Evolutionary conservation across 2,113 vertebrate species (phyloP).

Genomic region (Hippolais icterina): DNA sequence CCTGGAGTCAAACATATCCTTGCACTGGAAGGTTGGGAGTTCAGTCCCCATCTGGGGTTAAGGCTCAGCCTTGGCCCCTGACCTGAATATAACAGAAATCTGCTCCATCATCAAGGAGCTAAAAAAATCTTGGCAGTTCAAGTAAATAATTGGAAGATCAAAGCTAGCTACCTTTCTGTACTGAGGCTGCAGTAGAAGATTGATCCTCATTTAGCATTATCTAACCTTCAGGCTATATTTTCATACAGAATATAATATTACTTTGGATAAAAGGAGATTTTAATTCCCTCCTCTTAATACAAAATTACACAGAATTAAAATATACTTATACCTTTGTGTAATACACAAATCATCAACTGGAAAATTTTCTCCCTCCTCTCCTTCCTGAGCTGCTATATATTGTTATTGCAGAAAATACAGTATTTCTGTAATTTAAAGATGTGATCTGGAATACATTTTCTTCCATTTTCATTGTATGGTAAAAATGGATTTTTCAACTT

Average conservation of each 20-base stretch:
- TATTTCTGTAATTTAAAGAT: not conserved
- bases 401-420: not conserved
- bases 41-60: not conserved
- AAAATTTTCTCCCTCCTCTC: not conserved
- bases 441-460: not conserved
- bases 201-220: not conserved
- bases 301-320: not conserved
- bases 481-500: not conserved
- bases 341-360: not conserved
- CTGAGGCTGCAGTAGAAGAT: not conserved
- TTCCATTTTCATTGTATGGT: not conserved
- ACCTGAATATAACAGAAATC: constrained; percentile 1
- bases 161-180: constrained; percentile 10
- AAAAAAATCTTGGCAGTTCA: not conserved
- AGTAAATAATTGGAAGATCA: constrained; percentile 50
- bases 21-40: not conserved
- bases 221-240: not conserved
- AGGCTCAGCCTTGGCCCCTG: not conserved
- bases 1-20: not conserved
- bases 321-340: not conserved
- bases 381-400: not conserved
- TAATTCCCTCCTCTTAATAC: not conserved
- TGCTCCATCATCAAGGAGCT: not conserved
- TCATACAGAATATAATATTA: not conserved
- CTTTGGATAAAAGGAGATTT: not conserved